phyloP scores from a whole-genome alignment of 2,888 invertebrate genomes.

The Chirona hameri region DNA sequence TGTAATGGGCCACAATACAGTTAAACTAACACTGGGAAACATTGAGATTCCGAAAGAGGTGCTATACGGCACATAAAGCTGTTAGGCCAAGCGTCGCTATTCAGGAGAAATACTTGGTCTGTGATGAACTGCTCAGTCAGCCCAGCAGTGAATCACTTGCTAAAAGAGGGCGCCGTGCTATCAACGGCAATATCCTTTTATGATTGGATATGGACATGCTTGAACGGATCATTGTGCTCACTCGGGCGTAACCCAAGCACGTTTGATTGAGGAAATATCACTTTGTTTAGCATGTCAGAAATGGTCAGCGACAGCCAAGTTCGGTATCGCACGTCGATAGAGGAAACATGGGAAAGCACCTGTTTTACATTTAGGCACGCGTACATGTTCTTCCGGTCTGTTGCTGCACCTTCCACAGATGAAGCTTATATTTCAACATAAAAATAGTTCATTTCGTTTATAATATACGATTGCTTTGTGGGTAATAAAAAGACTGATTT shows the following conservation, averaged over 20 bases:
- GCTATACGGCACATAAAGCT: not conserved
- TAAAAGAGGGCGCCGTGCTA: not conserved
- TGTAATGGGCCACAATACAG: not conserved
- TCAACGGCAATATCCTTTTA: not conserved
- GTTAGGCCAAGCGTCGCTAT: not conserved
- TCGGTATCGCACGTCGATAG: too few relatives aligned
- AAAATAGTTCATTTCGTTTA: too few relatives aligned
- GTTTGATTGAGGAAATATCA: not conserved
- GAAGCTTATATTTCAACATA: too few relatives aligned
- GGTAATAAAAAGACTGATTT: too few relatives aligned
- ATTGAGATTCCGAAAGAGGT: not conserved
- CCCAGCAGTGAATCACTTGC: not conserved
- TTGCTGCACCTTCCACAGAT: too few relatives aligned
- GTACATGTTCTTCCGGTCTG: too few relatives aligned
- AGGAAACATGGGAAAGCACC: too few relatives aligned
- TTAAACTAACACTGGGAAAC: not conserved
- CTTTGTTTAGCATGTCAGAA: not conserved
- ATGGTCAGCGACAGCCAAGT: too few relatives aligned
- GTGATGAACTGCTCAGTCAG: not conserved
- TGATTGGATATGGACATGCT: too few relatives aligned
- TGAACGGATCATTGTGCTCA: too few relatives aligned
- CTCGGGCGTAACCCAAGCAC: not conserved
- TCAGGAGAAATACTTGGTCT: not conserved
- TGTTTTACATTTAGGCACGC: too few relatives aligned
- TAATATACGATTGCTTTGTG: too few relatives aligned